Percentiles rank a stretch among this genome's conserved stretches.
phyloP scores from a whole-genome alignment of 2,113 vertebrate genomes.

The Amblyornis subalaris region DNA sequence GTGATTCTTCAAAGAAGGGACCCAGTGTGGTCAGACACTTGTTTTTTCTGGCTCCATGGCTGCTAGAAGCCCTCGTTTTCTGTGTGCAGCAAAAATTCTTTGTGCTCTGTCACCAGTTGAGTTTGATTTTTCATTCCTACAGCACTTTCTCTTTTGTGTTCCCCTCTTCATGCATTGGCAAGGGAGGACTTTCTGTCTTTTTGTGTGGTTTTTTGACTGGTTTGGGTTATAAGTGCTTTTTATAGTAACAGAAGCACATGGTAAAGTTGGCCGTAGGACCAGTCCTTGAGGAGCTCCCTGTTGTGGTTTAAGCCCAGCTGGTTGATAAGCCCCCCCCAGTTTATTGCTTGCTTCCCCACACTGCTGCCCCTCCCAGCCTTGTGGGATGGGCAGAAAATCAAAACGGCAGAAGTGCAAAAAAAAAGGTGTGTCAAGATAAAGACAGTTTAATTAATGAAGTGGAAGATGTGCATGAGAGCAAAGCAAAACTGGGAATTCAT shows the following conservation, averaged over 20 bases:
- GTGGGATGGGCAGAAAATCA: rapidly evolving
- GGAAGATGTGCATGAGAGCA: rapidly evolving
- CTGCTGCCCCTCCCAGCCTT: rapidly evolving
- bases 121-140: neutral
- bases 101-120: rapidly evolving
- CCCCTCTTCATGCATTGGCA: rapidly evolving
- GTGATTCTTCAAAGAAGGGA: neutral
- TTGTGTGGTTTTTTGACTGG: rapidly evolving
- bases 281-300: neutral
- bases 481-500: neutral
- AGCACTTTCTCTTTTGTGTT: neutral
- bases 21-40: rapidly evolving
- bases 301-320: rapidly evolving
- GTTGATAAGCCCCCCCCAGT: rapidly evolving
- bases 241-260: rapidly evolving
- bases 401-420: neutral
- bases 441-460: neutral
- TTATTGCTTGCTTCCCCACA: neutral
- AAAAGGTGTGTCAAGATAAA: neutral
- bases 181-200: neutral
- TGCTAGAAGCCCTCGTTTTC: neutral
- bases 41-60: neutral
- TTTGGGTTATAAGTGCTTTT: neutral
- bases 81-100: neutral
- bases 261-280: neutral